phyloP scores from a whole-genome alignment of 1,140 invertebrate genomes.

The Semibalanus balanoides region DNA sequence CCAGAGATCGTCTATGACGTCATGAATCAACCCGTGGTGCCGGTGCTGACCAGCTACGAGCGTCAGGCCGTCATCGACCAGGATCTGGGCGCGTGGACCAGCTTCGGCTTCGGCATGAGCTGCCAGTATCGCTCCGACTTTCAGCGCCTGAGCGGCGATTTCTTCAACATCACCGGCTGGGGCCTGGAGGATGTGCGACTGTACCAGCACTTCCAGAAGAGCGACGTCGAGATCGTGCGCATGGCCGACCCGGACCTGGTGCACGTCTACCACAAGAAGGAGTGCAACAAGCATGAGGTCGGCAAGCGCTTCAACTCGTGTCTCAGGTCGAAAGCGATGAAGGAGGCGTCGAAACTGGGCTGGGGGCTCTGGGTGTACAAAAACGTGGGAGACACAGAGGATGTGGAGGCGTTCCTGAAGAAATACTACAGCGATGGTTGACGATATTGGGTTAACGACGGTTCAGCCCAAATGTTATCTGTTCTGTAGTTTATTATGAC shows the following conservation, averaged over 20 bases:
- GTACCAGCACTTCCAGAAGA: constrained; percentile 45
- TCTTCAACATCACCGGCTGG: constrained; percentile 62
- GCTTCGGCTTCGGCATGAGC: constrained; percentile 72
- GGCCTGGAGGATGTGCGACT: constrained; percentile 66
- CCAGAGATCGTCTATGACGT: constrained; percentile 31
- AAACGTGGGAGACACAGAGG: background rate
- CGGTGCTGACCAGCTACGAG: background rate
- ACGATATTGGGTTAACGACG: too few species aligned
- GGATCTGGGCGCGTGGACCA: constrained; percentile 69
- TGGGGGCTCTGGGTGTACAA: background rate
- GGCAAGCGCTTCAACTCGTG: constrained; percentile 61
- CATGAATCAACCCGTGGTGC: background rate
- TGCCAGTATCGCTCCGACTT: constrained; percentile 71
- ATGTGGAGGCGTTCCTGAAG: background rate
- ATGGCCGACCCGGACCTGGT: constrained; percentile 70
- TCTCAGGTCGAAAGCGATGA: constrained; percentile 56
- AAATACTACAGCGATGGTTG: too few species aligned
- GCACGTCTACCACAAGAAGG: constrained; percentile 69
- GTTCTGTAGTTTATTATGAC: too few species aligned
- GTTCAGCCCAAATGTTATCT: too few species aligned
- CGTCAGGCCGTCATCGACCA: constrained; percentile 45
- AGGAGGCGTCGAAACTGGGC: constrained; percentile 49
- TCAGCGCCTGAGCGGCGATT: constrained; percentile 53
- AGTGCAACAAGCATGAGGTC: constrained; percentile 44
- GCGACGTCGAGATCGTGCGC: constrained; percentile 52